phyloP scores from a whole-genome alignment of 2,797 vertebrate genomes.

The Pelochelys cantorii region DNA sequence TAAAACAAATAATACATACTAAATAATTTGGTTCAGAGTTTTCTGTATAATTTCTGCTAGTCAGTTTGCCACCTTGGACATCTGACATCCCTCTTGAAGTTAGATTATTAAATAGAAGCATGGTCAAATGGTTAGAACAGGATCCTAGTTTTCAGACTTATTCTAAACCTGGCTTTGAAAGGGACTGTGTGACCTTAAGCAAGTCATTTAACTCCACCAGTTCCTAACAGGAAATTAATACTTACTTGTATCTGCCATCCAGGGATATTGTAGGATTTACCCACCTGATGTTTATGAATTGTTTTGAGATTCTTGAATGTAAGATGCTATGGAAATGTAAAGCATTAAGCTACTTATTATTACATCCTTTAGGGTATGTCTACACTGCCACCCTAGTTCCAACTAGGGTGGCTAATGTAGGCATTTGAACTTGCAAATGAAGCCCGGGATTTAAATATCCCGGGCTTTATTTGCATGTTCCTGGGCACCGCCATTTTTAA shows the following conservation, averaged over 20 bases:
- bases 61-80: neutral
- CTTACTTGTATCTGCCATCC: neutral
- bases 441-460: no score
- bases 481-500: no score
- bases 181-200: neutral
- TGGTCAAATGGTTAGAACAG: neutral
- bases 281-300: neutral
- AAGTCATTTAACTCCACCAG: neutral
- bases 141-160: neutral
- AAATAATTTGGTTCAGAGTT: neutral
- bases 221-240: neutral
- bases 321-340: neutral
- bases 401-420: no score
- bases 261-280: neutral
- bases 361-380: neutral
- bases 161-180: neutral
- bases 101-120: neutral
- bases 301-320: neutral
- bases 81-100: accelerated
- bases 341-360: accelerated
- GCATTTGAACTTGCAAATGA: no score
- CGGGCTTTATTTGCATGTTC: no score
- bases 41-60: neutral
- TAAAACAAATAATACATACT: neutral
- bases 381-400: no score